These are phyloP conservation scores for pig (Sus scrofa) DNA, from an alignment of 2,113 vertebrate genomes.

Conservation along the genomic window DNA sequence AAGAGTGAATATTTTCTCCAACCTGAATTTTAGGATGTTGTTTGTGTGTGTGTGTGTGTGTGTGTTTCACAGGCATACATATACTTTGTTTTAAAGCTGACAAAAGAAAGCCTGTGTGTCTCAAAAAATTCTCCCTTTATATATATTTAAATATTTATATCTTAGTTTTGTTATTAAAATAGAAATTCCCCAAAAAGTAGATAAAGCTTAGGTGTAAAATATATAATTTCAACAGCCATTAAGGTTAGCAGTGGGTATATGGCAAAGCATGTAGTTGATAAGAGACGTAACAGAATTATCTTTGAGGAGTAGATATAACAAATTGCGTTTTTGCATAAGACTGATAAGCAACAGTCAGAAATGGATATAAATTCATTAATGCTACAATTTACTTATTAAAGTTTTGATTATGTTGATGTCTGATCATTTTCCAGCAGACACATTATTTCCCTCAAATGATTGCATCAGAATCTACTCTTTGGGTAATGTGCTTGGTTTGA, in stretches of 20 bases:
- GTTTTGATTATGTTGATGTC: constrained; percentile 65
- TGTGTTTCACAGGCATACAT: neutral
- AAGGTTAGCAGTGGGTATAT: constrained; percentile 79
- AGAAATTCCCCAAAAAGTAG: constrained; percentile 63
- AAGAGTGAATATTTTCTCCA: neutral
- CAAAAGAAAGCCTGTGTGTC: neutral
- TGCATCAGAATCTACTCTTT: constrained; percentile 55
- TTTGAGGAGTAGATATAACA: constrained; percentile 75
- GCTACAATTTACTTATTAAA: constrained; percentile 73
- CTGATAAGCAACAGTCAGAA: constrained; percentile 67
- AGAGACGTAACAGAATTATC: constrained; percentile 76
- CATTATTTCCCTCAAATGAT: constrained; percentile 62
- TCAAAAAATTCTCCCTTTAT: constrained; percentile 55
- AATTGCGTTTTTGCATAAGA: constrained; percentile 65
- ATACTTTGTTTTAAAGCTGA: constrained; percentile 4
- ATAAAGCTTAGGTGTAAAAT: constrained; percentile 65
- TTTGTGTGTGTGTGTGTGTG: neutral
- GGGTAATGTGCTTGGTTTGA: constrained; percentile 53
- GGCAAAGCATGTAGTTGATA: constrained; percentile 69
- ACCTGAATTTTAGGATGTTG: neutral
- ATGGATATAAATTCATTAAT: constrained; percentile 13
- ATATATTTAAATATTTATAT: constrained; percentile 44
- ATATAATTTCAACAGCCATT: constrained; percentile 70
- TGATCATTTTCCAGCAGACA: constrained; percentile 37
- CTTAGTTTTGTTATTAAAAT: constrained; percentile 54